Conservation (phyloP, 2,888 invertebrate genomes). For the Kuschelorhynchus macadamiae region DNA sequence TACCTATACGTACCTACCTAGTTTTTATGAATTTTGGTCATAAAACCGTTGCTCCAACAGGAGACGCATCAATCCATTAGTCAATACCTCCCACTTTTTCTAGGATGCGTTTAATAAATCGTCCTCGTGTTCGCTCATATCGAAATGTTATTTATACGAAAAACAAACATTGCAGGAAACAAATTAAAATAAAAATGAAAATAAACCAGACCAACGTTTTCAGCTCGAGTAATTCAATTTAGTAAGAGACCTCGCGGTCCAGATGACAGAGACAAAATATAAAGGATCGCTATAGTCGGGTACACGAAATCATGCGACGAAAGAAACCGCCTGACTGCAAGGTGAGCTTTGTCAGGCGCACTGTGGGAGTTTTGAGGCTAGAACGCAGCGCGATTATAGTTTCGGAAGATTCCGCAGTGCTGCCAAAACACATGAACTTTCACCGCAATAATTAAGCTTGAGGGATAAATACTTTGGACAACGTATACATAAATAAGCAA, state of each 20-base stretch:
- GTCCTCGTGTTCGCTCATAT: slow-evolving; percentile 10
- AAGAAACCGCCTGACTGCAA: slow-evolving; percentile 53
- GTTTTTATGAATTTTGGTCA: too few species aligned
- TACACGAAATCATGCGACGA: slow-evolving; percentile 65
- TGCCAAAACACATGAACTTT: slow-evolving; percentile 10
- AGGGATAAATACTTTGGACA: too few species aligned
- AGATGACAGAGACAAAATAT: slow-evolving; percentile 64
- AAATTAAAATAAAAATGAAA: slow-evolving; percentile 57
- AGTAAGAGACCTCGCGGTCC: slow-evolving; percentile 65
- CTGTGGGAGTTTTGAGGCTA: slow-evolving; percentile 28
- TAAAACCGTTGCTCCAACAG: too few species aligned
- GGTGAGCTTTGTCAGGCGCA: slow-evolving; percentile 58
- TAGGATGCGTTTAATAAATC: slow-evolving; percentile 24
- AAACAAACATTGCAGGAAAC: slow-evolving; percentile 54
- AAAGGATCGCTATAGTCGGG: slow-evolving; percentile 66
- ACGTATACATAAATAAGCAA: too few species aligned
- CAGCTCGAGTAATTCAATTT: slow-evolving; percentile 60
- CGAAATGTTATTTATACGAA: slow-evolving; percentile 47
- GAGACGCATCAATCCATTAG: too few species aligned
- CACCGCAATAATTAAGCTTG: too few species aligned
- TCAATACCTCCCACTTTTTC: too few species aligned
- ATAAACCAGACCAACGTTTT: slow-evolving; percentile 55
- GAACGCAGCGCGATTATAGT: slow-evolving; percentile 29
- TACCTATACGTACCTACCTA: too few species aligned
- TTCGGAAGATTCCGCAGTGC: slow-evolving; percentile 17